A percentile compares a stretch with the other conserved stretches of the same genome.
phyloP scores from a whole-genome alignment of 1,140 invertebrate genomes.

The Drosophila subobscura region DNA sequence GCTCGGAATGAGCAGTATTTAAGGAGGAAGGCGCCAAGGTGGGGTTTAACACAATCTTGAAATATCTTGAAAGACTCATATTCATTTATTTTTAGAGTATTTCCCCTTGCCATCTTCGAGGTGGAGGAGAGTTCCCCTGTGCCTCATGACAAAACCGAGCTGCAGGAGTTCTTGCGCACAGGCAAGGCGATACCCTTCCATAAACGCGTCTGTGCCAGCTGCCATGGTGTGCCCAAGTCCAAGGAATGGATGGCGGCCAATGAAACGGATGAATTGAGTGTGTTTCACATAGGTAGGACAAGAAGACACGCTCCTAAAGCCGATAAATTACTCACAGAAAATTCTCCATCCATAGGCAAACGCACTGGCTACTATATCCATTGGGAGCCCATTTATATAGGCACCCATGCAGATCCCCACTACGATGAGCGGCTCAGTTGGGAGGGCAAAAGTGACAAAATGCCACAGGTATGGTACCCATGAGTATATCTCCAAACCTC shows the following conservation, averaged over 20 bases:
- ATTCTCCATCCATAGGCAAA: slow-evolving; percentile 85
- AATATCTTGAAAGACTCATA: neutral
- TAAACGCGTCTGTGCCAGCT: slow-evolving; percentile 93
- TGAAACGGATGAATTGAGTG: slow-evolving; percentile 88
- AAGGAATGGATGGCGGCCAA: slow-evolving; percentile 91
- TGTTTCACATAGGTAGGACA: slow-evolving; percentile 92
- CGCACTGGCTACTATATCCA: slow-evolving; percentile 90
- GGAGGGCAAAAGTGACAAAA: slow-evolving; percentile 96
- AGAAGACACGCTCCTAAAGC: no score
- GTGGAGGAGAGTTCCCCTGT: slow-evolving; percentile 84
- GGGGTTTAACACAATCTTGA: neutral
- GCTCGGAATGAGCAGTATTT: slow-evolving; percentile 88
- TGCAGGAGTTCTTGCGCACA: slow-evolving; percentile 90
- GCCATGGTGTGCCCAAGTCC: slow-evolving; percentile 93
- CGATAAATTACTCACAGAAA: neutral
- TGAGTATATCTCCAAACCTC: neutral
- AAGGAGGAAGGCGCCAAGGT: slow-evolving; percentile 80
- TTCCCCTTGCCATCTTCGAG: slow-evolving; percentile 81
- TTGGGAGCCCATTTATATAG: slow-evolving; percentile 96
- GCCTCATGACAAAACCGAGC: slow-evolving; percentile 89
- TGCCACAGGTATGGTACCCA: slow-evolving; percentile 91
- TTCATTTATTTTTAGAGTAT: slow-evolving; percentile 57
- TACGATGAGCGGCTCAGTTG: slow-evolving; percentile 95
- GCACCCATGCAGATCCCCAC: slow-evolving; percentile 92
- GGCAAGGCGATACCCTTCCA: slow-evolving; percentile 95